A percentile compares a stretch with the other conserved stretches of the same genome.
Evolutionary conservation across 2,113 vertebrate species (phyloP).

Genomic region (Coturnix japonica): DNA sequence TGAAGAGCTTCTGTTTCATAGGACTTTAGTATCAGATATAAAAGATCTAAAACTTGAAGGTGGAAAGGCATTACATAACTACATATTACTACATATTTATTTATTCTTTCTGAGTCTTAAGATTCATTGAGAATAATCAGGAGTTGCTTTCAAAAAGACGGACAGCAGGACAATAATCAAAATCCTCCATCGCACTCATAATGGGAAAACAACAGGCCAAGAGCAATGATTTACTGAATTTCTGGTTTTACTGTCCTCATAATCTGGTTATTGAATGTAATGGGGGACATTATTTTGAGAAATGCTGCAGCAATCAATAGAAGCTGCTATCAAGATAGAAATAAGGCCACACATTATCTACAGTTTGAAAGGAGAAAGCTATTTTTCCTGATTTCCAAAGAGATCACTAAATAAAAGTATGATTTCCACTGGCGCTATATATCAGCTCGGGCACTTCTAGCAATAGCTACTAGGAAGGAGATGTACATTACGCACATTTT

Average conservation of each 20-base stretch:
- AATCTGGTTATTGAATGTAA: not conserved
- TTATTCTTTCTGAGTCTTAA: not conserved
- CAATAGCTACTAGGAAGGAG: not conserved
- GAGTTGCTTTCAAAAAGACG: not conserved
- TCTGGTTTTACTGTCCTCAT: not conserved
- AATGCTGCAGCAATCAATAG: not conserved
- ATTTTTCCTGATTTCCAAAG: slow-evolving; percentile 35
- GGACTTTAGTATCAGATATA: not conserved
- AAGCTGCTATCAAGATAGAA: not conserved
- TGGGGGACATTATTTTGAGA: not conserved
- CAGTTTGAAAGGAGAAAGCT: not conserved
- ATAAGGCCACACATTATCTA: not conserved
- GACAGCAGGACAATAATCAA: not conserved
- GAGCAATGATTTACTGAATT: not conserved
- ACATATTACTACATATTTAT: not conserved
- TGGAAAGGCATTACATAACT: not conserved
- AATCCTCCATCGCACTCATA: accelerated
- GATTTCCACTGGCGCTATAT: too few relatives aligned
- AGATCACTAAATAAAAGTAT: slow-evolving; percentile 27
- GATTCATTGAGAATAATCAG: not conserved
- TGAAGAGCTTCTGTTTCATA: not conserved
- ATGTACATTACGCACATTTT: not conserved
- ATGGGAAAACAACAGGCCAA: not conserved
- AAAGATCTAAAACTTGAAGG: not conserved
- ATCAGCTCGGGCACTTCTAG: not conserved